Conservation (phyloP, 2,888 invertebrate genomes). For the Gymnoscelis rufifasciata region DNA sequence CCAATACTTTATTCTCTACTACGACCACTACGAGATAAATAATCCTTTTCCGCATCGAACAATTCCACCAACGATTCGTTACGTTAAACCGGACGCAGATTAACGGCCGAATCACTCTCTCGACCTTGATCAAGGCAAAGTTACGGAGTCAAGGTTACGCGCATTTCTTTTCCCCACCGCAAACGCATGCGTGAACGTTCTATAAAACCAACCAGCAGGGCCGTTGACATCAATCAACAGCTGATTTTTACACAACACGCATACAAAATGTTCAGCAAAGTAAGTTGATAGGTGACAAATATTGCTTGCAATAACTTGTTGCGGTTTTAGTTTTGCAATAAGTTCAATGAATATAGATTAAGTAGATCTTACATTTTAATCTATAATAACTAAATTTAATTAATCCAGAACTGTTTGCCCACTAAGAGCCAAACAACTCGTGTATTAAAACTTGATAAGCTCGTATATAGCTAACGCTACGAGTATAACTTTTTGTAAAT, state of each 20-base stretch:
- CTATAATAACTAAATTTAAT: too few relatives aligned
- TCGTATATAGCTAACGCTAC: too few relatives aligned
- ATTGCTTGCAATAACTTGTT: constrained; percentile 5
- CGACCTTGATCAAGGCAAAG: constrained; percentile 34
- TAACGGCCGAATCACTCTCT: constrained; percentile 20
- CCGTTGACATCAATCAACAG: constrained; percentile 46
- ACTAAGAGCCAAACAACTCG: not conserved
- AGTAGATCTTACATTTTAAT: not conserved
- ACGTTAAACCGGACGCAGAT: constrained; percentile 19
- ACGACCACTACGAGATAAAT: too few relatives aligned
- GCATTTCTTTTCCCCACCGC: constrained; percentile 36
- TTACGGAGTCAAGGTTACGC: constrained; percentile 36
- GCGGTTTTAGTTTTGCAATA: not conserved
- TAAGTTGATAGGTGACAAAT: constrained; percentile 29
- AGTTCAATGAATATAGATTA: not conserved
- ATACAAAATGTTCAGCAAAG: constrained; percentile 61
- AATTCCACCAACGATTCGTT: constrained; percentile 10
- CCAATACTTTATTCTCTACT: too few relatives aligned
- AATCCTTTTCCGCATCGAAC: not conserved
- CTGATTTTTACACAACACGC: constrained; percentile 40
- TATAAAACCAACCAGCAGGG: constrained; percentile 38
- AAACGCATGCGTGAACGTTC: constrained; percentile 18
- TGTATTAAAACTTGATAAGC: too few relatives aligned
- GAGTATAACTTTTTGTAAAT: too few relatives aligned
- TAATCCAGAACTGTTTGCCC: too few relatives aligned